phyloP scores from a whole-genome alignment of 2,888 invertebrate genomes.

The Aproaerema taeniolella region DNA sequence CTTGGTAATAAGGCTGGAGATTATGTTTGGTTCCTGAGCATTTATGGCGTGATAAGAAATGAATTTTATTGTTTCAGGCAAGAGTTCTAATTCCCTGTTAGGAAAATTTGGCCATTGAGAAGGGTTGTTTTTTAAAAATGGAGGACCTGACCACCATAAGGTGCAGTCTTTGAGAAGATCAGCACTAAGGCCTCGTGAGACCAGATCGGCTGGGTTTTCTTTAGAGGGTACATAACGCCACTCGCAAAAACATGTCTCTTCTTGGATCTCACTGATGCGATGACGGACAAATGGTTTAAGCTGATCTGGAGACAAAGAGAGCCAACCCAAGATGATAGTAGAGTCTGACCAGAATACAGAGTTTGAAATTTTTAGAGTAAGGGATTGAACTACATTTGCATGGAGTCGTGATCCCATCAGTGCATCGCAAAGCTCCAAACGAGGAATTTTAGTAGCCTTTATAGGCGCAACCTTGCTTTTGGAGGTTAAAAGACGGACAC shows the following conservation, averaged over 20 bases:
- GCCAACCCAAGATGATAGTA: conserved; percentile 22
- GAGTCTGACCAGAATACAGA: conserved; percentile 18
- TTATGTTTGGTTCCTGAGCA: background rate
- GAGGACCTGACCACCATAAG: conserved; percentile 16
- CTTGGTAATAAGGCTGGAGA: background rate
- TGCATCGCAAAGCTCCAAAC: conserved; percentile 19
- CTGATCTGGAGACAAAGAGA: conserved; percentile 9
- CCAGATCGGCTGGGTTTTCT: conserved; percentile 13
- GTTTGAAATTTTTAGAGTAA: background rate
- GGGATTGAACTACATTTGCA: conserved; percentile 7
- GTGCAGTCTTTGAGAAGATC: background rate
- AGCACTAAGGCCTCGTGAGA: conserved; percentile 13
- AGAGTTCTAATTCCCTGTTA: background rate
- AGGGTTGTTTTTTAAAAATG: conserved; percentile 3
- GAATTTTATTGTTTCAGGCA: conserved; percentile 8
- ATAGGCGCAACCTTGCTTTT: conserved; percentile 14
- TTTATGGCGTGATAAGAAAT: background rate
- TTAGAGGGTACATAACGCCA: conserved; percentile 14
- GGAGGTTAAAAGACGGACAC: conserved; percentile 3
- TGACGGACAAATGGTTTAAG: conserved; percentile 19
- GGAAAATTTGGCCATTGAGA: conserved; percentile 3
- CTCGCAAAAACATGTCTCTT: background rate
- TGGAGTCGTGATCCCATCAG: conserved; percentile 12
- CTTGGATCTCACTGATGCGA: conserved; percentile 15
- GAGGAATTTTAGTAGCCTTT: conserved; percentile 15